phyloP scores from a whole-genome alignment of 2,797 vertebrate genomes.

The Xenentodon cancila region DNA sequence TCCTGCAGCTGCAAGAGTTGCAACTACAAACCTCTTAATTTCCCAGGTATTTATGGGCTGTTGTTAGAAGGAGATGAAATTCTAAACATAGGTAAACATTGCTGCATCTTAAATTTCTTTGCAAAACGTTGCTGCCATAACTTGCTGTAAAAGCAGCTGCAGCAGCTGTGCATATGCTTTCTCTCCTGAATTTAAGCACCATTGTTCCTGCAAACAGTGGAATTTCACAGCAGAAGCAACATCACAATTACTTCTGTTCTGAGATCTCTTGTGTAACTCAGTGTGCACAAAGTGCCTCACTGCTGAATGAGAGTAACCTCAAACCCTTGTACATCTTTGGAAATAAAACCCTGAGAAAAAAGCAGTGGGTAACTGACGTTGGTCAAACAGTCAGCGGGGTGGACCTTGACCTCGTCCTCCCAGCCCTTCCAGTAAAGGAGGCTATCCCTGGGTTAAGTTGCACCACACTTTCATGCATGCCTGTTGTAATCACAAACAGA shows the following conservation, averaged over 20 bases:
- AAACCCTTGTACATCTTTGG: conserved; percentile 49
- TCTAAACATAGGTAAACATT: too few relatives aligned
- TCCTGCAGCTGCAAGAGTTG: too few relatives aligned
- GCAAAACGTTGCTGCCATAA: not conserved
- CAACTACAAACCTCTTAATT: too few relatives aligned
- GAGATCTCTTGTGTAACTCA: conserved; percentile 53
- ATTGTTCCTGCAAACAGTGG: conserved; percentile 1
- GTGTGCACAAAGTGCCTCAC: conserved; percentile 48
- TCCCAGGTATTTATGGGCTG: too few relatives aligned
- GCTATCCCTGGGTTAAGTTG: conserved; percentile 59
- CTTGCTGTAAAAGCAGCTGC: not conserved
- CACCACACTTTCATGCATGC: conserved; percentile 69
- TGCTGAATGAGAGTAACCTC: conserved; percentile 41
- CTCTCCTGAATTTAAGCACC: not conserved
- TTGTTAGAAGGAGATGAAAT: too few relatives aligned
- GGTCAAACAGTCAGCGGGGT: conserved; percentile 60
- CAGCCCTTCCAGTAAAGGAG: conserved; percentile 51
- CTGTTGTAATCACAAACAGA: conserved; percentile 75
- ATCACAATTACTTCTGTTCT: conserved; percentile 55
- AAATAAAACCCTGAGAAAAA: conserved; percentile 70
- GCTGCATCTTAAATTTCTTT: too few relatives aligned
- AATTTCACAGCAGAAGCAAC: conserved; percentile 40
- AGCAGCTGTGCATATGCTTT: conserved; percentile 7
- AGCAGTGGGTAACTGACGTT: conserved; percentile 57
- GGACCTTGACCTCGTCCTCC: conserved; percentile 73